A percentile compares a stretch with the other conserved stretches of the same genome.
These are phyloP conservation scores for Bolborhynchus lineola DNA, from an alignment of 2,113 vertebrate species.

Conservation along the genomic window DNA sequence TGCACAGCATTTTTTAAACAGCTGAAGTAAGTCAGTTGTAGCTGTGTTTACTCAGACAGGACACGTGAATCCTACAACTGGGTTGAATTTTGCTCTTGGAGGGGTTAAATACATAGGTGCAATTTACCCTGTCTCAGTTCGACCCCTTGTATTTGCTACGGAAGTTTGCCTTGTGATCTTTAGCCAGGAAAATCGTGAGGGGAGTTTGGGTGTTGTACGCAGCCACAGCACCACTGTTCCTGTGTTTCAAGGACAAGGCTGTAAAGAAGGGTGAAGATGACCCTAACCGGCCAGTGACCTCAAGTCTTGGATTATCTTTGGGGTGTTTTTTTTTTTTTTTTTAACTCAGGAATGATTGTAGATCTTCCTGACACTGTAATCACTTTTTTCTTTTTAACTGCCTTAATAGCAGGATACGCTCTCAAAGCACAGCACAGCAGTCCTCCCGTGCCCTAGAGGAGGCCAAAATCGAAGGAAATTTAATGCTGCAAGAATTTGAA, in stretches of 20 bases:
- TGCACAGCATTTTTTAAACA: background rate
- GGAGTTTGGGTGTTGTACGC: background rate
- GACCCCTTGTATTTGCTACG: too few species aligned
- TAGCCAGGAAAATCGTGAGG: background rate
- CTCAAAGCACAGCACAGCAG: background rate
- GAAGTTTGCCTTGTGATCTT: background rate
- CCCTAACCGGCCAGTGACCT: background rate
- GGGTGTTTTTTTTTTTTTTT: background rate
- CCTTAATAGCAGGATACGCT: background rate
- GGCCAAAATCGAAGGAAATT: background rate
- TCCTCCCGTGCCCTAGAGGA: background rate
- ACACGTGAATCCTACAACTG: background rate
- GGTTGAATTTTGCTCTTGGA: background rate
- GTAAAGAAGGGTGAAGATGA: background rate
- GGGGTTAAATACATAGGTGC: background rate
- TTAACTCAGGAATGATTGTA: background rate
- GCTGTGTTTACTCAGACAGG: background rate
- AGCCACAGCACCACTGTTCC: background rate
- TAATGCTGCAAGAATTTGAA: background rate
- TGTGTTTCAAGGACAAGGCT: background rate
- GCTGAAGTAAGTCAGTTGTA: background rate
- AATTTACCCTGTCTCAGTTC: fast-evolving
- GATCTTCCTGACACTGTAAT: background rate
- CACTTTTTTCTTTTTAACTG: background rate
- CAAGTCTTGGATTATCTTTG: background rate